A percentile compares a stretch with the other conserved stretches of the same genome.
These are phyloP conservation scores for Leptestheria dahalacensis DNA, from an alignment of 1,140 invertebrate species.

Conservation along the genomic window DNA sequence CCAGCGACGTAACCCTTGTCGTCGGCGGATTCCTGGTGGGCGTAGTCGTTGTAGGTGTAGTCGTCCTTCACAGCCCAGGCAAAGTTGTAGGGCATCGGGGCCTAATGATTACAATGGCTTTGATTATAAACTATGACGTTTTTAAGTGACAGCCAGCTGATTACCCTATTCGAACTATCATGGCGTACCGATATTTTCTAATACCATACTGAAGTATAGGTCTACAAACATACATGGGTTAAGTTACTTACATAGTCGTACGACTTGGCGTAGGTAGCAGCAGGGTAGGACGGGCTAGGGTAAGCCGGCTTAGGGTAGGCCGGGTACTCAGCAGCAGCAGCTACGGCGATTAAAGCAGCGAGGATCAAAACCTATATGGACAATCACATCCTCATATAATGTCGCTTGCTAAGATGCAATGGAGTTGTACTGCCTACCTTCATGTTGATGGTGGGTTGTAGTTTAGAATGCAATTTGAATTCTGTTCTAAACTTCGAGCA, in stretches of 20 bases:
- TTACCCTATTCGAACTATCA: too few relatives aligned
- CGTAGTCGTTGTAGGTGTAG: conserved; percentile 50
- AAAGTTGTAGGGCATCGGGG: conserved; percentile 41
- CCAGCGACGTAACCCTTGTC: conserved; percentile 42
- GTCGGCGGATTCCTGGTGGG: conserved; percentile 46
- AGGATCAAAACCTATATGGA: conserved; percentile 10
- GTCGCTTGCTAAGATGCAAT: too few relatives aligned
- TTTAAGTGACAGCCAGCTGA: too few relatives aligned
- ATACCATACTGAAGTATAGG: too few relatives aligned
- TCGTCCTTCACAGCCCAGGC: conserved; percentile 53
- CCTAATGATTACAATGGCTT: not conserved
- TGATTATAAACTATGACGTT: not conserved
- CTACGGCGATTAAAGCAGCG: conserved; percentile 15
- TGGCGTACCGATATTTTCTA: too few relatives aligned
- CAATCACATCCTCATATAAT: too few relatives aligned
- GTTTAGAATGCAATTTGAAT: too few relatives aligned
- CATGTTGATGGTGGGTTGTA: too few relatives aligned
- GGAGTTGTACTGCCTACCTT: too few relatives aligned
- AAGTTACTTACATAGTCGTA: conserved; percentile 15
- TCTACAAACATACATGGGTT: too few relatives aligned
- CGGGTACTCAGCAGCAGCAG: conserved; percentile 15
- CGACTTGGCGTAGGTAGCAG: not conserved
- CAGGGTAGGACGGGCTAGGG: conserved; percentile 10
- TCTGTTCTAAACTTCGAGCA: too few relatives aligned
- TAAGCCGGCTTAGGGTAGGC: conserved; percentile 12